Percentiles rank a stretch among this genome's conserved stretches.
Conservation (phyloP, 2,888 invertebrate species). For the Antheraea assamensis region DNA sequence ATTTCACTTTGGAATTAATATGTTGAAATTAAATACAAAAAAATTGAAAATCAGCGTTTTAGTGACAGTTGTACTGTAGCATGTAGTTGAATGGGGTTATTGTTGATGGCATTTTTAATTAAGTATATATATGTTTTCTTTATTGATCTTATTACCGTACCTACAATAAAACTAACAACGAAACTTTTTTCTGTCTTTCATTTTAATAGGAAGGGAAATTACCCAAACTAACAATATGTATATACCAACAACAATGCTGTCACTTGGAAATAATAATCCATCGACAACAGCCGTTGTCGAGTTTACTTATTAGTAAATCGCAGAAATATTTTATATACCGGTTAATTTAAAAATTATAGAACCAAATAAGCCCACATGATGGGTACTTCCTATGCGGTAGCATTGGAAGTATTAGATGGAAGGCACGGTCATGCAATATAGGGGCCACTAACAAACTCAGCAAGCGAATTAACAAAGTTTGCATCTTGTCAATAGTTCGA, state of each 20-base stretch:
- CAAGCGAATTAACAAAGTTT: conserved; percentile 27
- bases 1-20: too few relatives aligned
- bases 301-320: neutral
- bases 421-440: neutral
- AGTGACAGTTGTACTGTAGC: too few relatives aligned
- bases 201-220: neutral
- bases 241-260: neutral
- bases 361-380: neutral
- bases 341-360: neutral
- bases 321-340: neutral
- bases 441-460: conserved; percentile 18
- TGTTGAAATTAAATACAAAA: too few relatives aligned
- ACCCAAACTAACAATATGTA: neutral
- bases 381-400: neutral
- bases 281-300: neutral
- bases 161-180: too few relatives aligned
- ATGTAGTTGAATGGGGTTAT: too few relatives aligned
- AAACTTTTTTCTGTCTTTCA: too few relatives aligned
- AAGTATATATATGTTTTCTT: too few relatives aligned
- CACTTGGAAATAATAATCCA: neutral
- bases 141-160: too few relatives aligned
- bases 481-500: conserved; percentile 33
- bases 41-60: too few relatives aligned
- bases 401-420: neutral
- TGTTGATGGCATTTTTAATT: too few relatives aligned